Evolutionary conservation across 2,888 invertebrate species (phyloP).

Genomic region (Phanerotoma sp.): DNA sequence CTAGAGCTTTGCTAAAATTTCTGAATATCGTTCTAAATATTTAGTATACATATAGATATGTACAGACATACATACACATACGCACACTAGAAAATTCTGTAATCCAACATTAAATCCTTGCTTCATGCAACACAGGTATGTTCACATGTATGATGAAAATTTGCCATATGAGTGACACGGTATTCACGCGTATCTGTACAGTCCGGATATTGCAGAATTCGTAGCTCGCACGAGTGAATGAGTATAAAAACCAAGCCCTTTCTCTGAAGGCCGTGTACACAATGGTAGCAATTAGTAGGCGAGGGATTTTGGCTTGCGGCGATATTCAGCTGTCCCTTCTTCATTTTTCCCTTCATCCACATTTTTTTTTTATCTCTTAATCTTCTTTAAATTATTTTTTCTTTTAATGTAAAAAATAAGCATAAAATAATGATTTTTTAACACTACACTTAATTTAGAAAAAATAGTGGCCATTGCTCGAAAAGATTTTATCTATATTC

Average conservation of each 20-base stretch:
- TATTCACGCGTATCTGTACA: background rate
- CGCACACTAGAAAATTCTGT: too few relatives aligned
- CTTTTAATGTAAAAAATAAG: background rate
- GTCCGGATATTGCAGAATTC: background rate
- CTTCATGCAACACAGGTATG: too few relatives aligned
- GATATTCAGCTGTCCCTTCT: background rate
- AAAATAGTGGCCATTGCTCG: too few relatives aligned
- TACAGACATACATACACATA: too few relatives aligned
- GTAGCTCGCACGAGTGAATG: background rate
- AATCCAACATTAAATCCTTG: too few relatives aligned
- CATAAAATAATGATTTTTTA: background rate
- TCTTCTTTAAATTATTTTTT: background rate
- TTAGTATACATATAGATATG: too few relatives aligned
- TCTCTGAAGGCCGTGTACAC: conserved; percentile 23
- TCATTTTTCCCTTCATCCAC: background rate
- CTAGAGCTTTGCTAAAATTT: too few relatives aligned
- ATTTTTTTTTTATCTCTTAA: background rate
- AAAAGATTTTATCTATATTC: too few relatives aligned
- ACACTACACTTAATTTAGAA: too few relatives aligned
- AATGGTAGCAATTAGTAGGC: conserved; percentile 44
- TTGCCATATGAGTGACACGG: background rate
- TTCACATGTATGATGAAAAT: background rate
- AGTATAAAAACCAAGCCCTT: conserved; percentile 9
- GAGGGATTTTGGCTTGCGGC: conserved; percentile 37
- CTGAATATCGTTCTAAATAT: too few relatives aligned